Evolutionary conservation across 2,797 vertebrate genomes (phyloP), one percentile per base, ranked within the genome.

Genomic region (Pantherophis vulpinus): DNA sequence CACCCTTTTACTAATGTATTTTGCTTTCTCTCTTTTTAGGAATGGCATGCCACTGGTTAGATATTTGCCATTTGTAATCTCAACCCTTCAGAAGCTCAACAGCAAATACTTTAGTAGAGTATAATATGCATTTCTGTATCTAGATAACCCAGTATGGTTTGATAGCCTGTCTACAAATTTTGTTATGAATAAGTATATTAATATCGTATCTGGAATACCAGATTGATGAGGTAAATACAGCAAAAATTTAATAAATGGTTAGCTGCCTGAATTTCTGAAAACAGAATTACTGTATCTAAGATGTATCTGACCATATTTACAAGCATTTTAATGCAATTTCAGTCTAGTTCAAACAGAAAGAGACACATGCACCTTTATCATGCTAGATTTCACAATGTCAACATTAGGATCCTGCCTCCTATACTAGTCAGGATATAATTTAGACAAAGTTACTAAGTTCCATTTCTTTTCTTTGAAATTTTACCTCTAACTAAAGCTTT

Each of bases 41-140:
- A 23, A 12, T 90, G 42, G 91, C 79, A 74, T 54, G 58, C 56
- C 1, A 5, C 23, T 37, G 59, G 32, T 70, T 60, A 29, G 59
- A 54, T 37, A 86, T 61, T 47, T 92, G 93, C 37, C 88, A 92
- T 90, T 92, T 94, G 23, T n/a, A 74, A 54, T 70, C 89, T 79
- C 0, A 0, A 61, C 12, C 0, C 0, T 1, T 90, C 51, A 20
- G 70, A 1, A 0, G 60, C 87, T 18, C 66, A 91, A 60, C 18
- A 55, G 61, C 66, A 66, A 89, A 47, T 59, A 25, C 3, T 83
- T 47, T 25, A 47, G 9, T 63, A 16, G 66, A 89, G 61, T 29
- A 89, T 56, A 51, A 23, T 2, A 0, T 79, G n/a, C 27, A 90
- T 89, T 87, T 92, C 88, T 87, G 60, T 56, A 29, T 74, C 51